These are phyloP conservation scores for Meteorus cinctellus DNA, from an alignment of 2,888 invertebrate genomes.

Conservation along the genomic window DNA sequence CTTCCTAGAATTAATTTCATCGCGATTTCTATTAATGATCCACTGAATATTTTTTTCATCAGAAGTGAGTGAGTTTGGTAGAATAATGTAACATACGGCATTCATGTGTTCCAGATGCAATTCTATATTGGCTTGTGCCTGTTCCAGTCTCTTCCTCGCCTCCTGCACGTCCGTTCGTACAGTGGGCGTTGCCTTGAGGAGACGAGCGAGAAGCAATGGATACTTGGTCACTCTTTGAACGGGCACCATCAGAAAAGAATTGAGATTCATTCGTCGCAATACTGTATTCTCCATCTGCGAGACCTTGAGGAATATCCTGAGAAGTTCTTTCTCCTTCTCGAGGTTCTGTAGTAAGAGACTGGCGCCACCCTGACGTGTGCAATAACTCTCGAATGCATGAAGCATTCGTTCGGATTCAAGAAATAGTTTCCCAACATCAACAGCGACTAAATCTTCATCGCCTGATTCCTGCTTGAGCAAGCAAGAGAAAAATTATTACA, in stretches of 20 bases:
- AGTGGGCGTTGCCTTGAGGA: slow-evolving; percentile 90
- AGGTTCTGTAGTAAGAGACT: slow-evolving; percentile 90
- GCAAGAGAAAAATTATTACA: background rate
- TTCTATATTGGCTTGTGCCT: slow-evolving; percentile 94
- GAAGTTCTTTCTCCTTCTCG: slow-evolving; percentile 94
- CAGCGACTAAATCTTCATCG: slow-evolving; percentile 86
- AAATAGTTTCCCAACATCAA: slow-evolving; percentile 93
- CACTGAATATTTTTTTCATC: background rate
- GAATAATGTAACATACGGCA: slow-evolving; percentile 75
- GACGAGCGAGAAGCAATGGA: slow-evolving; percentile 90
- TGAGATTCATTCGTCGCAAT: slow-evolving; percentile 94
- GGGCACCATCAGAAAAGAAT: slow-evolving; percentile 98
- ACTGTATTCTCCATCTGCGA: slow-evolving; percentile 98
- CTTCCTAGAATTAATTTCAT: slow-evolving; percentile 75
- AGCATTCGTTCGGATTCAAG: slow-evolving; percentile 94
- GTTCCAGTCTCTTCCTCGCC: slow-evolving; percentile 86
- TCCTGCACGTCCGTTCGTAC: slow-evolving; percentile 82
- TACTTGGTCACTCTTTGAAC: slow-evolving; percentile 98
- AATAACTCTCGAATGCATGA: slow-evolving; percentile 95
- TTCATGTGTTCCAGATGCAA: slow-evolving; percentile 95
- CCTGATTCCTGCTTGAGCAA: slow-evolving; percentile 66
- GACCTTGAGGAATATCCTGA: slow-evolving; percentile 94
- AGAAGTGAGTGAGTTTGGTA: background rate
- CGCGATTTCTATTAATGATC: background rate
- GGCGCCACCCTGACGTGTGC: slow-evolving; percentile 93